These are phyloP conservation scores for Cepphus grylle DNA, from an alignment of 2,113 vertebrate species.

Conservation along the genomic window DNA sequence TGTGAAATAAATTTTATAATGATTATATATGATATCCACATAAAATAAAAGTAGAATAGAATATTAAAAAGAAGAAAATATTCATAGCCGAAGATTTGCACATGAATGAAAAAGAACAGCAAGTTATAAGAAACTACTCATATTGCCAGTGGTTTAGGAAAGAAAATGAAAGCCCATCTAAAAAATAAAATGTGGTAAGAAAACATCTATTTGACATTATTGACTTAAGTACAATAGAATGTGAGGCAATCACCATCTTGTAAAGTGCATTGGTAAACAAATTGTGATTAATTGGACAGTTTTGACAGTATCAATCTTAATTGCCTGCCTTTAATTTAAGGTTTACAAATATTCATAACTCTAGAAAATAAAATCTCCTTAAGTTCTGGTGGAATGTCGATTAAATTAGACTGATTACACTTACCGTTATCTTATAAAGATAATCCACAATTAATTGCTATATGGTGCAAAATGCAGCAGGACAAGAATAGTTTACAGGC, in stretches of 20 bases:
- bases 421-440: conserved; percentile 15
- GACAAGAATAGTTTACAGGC: conserved; percentile 34
- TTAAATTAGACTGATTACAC: conserved; percentile 65
- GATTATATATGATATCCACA: background rate
- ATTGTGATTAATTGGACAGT: conserved; percentile 18
- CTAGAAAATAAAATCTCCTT: conserved; percentile 40
- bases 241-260: background rate
- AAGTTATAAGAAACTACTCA: background rate
- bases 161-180: background rate
- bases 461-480: conserved; percentile 20
- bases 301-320: conserved; percentile 15
- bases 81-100: background rate
- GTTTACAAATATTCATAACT: conserved; percentile 24
- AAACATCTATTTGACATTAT: background rate
- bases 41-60: background rate
- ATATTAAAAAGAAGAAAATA: background rate
- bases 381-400: conserved; percentile 48
- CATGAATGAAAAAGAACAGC: background rate
- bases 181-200: background rate
- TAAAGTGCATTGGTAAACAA: background rate
- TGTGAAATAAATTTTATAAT: background rate
- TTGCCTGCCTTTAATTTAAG: conserved; percentile 32
- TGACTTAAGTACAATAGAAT: background rate
- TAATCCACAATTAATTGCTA: conserved; percentile 51
- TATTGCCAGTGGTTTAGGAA: background rate